Conservation (phyloP, 2,797 vertebrate genomes). For the Aplochiton taeniatus region DNA sequence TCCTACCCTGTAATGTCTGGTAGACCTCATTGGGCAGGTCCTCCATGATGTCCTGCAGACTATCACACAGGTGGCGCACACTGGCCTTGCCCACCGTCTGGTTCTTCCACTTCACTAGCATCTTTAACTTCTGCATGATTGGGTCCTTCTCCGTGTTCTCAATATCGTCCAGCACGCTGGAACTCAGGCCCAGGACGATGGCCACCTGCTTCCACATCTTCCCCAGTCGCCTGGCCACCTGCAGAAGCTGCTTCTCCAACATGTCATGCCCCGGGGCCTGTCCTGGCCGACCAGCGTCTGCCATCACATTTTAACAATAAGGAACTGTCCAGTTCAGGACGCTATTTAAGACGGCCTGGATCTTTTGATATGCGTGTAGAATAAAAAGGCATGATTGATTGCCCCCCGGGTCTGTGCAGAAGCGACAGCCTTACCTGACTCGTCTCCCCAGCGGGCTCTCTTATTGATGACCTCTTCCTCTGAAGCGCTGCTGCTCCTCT, state of each 20-base stretch:
- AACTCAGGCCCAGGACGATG: conserved; percentile 74
- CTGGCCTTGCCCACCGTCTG: conserved; percentile 62
- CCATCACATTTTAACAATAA: background rate
- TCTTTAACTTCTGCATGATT: conserved; percentile 75
- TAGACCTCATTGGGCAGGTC: conserved; percentile 72
- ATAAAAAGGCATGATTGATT: background rate
- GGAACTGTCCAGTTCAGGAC: conserved; percentile 1
- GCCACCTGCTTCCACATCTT: conserved; percentile 80
- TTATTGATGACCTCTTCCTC: conserved; percentile 73
- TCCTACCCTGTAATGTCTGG: conserved; percentile 72
- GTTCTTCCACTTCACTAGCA: conserved; percentile 79
- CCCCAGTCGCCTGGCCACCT: conserved; percentile 77
- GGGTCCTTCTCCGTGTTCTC: conserved; percentile 65
- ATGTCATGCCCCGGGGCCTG: conserved; percentile 42
- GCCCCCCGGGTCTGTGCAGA: background rate
- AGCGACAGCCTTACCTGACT: conserved; percentile 65
- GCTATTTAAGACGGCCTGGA: background rate
- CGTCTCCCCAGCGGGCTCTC: conserved; percentile 58
- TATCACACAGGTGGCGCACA: conserved; percentile 48
- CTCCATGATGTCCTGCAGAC: conserved; percentile 53
- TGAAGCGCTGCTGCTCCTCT: conserved; percentile 65
- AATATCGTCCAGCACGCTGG: conserved; percentile 75
- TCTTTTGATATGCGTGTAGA: background rate
- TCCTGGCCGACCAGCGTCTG: conserved; percentile 61
- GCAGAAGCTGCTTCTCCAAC: conserved; percentile 79